phyloP scores from a whole-genome alignment of 2,888 invertebrate species.

The Ptychoptera contaminata region DNA sequence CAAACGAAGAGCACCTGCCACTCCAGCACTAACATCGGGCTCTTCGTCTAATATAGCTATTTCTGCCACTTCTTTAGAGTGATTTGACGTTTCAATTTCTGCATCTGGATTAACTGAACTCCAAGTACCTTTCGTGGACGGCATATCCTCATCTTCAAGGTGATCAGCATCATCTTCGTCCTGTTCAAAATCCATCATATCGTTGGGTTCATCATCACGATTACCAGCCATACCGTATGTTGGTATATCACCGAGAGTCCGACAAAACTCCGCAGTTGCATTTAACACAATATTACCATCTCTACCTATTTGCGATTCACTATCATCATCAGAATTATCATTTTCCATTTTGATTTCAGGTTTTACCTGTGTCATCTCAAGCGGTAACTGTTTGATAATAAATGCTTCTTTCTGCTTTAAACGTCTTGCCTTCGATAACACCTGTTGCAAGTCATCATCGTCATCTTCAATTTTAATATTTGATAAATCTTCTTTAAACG shows the following conservation, averaged over 20 bases:
- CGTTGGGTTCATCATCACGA: constrained; percentile 61
- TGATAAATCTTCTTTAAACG: constrained; percentile 22
- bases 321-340: constrained; percentile 32
- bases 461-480: constrained; percentile 48
- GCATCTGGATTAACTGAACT: constrained; percentile 57
- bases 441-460: constrained; percentile 55
- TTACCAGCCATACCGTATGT: constrained; percentile 87
- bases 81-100: constrained; percentile 31
- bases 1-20: constrained; percentile 77
- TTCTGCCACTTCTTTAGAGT: constrained; percentile 27
- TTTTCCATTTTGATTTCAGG: constrained; percentile 42
- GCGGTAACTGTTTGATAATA: constrained; percentile 20
- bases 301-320: constrained; percentile 11
- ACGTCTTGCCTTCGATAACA: constrained; percentile 55
- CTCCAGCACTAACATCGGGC: constrained; percentile 80
- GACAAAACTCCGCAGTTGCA: constrained; percentile 92
- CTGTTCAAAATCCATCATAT: constrained; percentile 35
- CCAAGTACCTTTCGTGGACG: constrained; percentile 52
- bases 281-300: constrained; percentile 62
- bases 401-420: constrained; percentile 39
- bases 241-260: constrained; percentile 88
- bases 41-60: constrained; percentile 63
- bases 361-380: constrained; percentile 32
- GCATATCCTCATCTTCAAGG: constrained; percentile 29
- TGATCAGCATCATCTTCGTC: constrained; percentile 25